Base-by-base conservation (phyloP, 2,797 vertebrate genomes). In the Lindbergichthys nudifrons region DNA sequence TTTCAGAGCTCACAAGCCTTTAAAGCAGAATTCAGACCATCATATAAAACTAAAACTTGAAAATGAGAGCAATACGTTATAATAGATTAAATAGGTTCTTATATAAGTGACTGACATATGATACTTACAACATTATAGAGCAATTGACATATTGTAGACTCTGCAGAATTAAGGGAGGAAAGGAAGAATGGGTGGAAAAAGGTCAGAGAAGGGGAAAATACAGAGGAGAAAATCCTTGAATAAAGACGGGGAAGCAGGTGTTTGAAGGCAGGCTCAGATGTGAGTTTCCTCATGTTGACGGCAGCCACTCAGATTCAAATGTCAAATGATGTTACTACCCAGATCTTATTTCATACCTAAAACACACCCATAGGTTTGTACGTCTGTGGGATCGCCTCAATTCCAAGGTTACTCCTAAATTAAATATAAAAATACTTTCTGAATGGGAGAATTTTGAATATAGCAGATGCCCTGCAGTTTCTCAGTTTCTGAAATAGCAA, bases 301-400 rank as follows among this genome's bases (percentile, higher is more conserved):
- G 56, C 39, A 74, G 43, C 51, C 63, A 59, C 56, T 57, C 53
- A 32, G 46, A 47, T 80, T 59, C 52, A 82, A 82, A 81, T 85
- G 73, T 77, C 77, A 84, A 73, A 75, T 46, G 39, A 75, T 69
- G 18, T 77, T 66, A 69, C 57, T 51, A 10, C 14, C 46, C 19
- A 72, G 64, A 79, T 81, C 7, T 50, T 56, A 43, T 62, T 86
- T 75, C 71, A 71, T 62, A 62, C 59, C 41, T 45, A 56, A 66
- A 56, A 75, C 48, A 52, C 48, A 54, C 18, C 23, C 59, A 45
- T 19, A 42, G 67, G 21, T 62, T 48, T 56, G 21, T 64, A 18
- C 1, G 9, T 70, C 30, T 45, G 26, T 30, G 64, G n/a, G 41
- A 61, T 42, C 36, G 3, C 14, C 3, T 23, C 52, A 72, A 73